Percentiles rank a stretch among this genome's conserved stretches.
These are phyloP conservation scores for Syrmaticus mikado DNA, from an alignment of 2,113 vertebrate species.

Conservation along the genomic window DNA sequence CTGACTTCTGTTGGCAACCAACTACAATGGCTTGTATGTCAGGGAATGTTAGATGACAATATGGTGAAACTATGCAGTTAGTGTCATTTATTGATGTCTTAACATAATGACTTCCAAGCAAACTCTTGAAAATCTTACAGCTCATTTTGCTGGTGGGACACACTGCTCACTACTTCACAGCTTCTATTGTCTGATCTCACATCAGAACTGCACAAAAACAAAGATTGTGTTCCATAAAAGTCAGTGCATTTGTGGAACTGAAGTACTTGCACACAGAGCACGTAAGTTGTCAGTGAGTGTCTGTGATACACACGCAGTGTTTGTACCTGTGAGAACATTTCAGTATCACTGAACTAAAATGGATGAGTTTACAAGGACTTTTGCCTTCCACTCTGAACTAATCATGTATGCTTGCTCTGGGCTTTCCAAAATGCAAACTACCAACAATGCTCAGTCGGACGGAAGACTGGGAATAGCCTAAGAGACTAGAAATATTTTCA, in stretches of 20 bases:
- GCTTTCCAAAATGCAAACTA: not conserved
- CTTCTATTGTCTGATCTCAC: not conserved
- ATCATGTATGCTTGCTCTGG: not conserved
- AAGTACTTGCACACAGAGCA: not conserved
- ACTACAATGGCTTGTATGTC: not conserved
- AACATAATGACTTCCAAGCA: not conserved
- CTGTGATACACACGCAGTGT: not conserved
- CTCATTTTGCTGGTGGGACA: not conserved
- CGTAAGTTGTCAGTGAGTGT: not conserved
- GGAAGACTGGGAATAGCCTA: not conserved
- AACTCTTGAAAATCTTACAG: not conserved
- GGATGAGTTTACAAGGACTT: not conserved
- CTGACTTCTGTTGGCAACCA: not conserved
- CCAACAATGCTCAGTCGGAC: not conserved
- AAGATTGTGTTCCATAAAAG: not conserved
- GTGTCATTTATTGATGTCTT: not conserved
- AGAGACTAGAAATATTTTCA: not conserved
- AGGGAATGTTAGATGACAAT: not conserved
- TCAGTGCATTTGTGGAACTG: not conserved
- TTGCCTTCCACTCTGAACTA: not conserved
- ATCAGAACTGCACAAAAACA: not conserved
- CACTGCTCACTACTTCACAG: not conserved
- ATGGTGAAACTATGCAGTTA: not conserved
- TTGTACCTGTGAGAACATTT: not conserved
- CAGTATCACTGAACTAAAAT: not conserved